Percentiles rank a stretch among this genome's conserved stretches.
These are phyloP conservation scores for Drosophila falleni DNA, from an alignment of 2,888 invertebrate genomes.

Conservation along the genomic window DNA sequence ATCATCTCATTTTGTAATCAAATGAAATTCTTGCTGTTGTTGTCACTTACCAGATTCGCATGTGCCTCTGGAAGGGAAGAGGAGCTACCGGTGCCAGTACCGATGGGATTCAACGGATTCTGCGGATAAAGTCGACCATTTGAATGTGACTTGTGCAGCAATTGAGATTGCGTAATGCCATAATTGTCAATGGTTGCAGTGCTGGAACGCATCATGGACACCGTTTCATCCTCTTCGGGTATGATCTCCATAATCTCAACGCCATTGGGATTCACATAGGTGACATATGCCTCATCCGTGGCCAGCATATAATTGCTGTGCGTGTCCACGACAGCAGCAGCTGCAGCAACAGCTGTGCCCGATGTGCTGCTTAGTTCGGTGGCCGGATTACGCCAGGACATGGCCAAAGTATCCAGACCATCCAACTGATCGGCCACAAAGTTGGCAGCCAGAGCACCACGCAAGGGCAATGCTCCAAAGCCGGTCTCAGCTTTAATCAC, in stretches of 20 bases:
- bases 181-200: conserved; percentile 83
- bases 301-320: conserved; percentile 83
- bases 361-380: conserved; percentile 47
- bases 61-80: conserved; percentile 61
- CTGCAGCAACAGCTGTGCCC: conserved; percentile 56
- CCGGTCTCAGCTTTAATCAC: conserved; percentile 82
- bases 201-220: conserved; percentile 84
- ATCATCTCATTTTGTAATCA: too few species aligned
- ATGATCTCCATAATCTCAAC: conserved; percentile 85
- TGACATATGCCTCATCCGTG: conserved; percentile 83
- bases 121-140: conserved; percentile 70
- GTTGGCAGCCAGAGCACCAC: conserved; percentile 70
- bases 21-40: background rate
- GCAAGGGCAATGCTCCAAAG: conserved; percentile 78
- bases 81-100: conserved; percentile 60
- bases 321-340: conserved; percentile 77
- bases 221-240: conserved; percentile 84
- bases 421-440: conserved; percentile 83
- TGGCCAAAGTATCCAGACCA: conserved; percentile 76
- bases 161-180: conserved; percentile 74
- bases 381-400: conserved; percentile 83
- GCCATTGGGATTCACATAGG: conserved; percentile 84
- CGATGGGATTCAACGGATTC: conserved; percentile 36
- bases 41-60: conserved; percentile 59
- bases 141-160: conserved; percentile 70